Percentiles rank a stretch among this genome's conserved stretches.
These are phyloP conservation scores for Argopecten irradians DNA, from an alignment of 1,140 invertebrate genomes.

Conservation along the genomic window DNA sequence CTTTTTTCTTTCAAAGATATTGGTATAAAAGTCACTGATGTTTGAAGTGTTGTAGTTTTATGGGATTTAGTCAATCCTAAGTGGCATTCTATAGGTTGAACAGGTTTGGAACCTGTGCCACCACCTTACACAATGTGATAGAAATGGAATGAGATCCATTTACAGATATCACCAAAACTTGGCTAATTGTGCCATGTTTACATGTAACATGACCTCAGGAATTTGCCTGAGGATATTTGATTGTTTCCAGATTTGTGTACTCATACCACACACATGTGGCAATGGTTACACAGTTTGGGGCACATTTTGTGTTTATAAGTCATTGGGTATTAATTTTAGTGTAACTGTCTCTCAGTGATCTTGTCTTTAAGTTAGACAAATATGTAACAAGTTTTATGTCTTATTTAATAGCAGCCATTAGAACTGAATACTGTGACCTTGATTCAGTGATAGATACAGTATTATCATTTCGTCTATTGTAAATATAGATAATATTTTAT, in stretches of 20 bases:
- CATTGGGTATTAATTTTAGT: background rate
- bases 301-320: background rate
- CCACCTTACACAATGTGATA: background rate
- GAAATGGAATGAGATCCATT: conserved; percentile 8
- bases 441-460: no score
- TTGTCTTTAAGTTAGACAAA: background rate
- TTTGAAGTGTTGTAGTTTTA: background rate
- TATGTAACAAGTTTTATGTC: background rate
- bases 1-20: background rate
- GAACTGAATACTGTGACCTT: background rate
- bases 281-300: background rate
- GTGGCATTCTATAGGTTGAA: background rate
- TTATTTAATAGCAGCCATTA: background rate
- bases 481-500: no score
- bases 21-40: background rate
- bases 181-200: conserved; percentile 8
- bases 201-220: background rate
- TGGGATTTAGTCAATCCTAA: background rate
- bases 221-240: background rate
- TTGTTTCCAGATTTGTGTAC: background rate
- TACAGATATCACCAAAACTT: background rate
- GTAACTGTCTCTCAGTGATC: background rate
- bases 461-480: no score
- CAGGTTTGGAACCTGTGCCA: background rate
- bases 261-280: background rate